These are phyloP conservation scores for Prionchulus punctatus DNA, from an alignment of 2,888 invertebrate genomes.

Conservation along the genomic window DNA sequence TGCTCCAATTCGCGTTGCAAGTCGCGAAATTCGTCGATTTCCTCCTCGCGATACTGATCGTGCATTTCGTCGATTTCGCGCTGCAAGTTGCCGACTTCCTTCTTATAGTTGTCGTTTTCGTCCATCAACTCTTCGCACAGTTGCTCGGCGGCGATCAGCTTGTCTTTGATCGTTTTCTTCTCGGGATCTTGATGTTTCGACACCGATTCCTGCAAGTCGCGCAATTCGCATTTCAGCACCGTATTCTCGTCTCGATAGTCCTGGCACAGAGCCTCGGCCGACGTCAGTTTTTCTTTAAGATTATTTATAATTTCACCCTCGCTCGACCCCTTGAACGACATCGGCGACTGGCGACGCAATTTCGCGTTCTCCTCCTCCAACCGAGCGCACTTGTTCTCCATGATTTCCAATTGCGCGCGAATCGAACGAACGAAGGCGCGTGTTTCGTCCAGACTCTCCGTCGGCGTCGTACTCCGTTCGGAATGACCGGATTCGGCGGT, in stretches of 20 bases:
- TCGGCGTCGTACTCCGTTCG: constrained; percentile 4
- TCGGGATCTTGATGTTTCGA: too few relatives aligned
- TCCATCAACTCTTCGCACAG: constrained; percentile 38
- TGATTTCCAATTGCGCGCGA: constrained; percentile 8
- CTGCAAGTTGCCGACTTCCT: constrained; percentile 66
- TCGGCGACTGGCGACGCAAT: background rate
- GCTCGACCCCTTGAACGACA: background rate
- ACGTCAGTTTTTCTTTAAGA: constrained; percentile 20
- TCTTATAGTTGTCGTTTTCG: constrained; percentile 55
- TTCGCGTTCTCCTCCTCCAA: constrained; percentile 13
- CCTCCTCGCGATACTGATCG: constrained; percentile 61
- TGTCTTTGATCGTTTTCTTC: constrained; percentile 45
- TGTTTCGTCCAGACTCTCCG: background rate
- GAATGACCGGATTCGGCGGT: constrained; percentile 6
- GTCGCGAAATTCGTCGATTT: constrained; percentile 84
- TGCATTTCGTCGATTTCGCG: constrained; percentile 91
- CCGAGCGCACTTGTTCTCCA: constrained; percentile 14
- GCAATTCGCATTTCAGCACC: constrained; percentile 50
- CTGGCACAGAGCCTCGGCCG: constrained; percentile 22
- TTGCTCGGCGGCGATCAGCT: constrained; percentile 22
- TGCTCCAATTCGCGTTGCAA: constrained; percentile 86
- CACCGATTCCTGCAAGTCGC: too few relatives aligned
- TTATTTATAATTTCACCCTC: background rate
- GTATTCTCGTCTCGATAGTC: constrained; percentile 52
- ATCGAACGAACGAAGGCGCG: constrained; percentile 2